Base-by-base conservation (phyloP, 2,888 invertebrate species). In the Caradrina clavipalpis region DNA sequence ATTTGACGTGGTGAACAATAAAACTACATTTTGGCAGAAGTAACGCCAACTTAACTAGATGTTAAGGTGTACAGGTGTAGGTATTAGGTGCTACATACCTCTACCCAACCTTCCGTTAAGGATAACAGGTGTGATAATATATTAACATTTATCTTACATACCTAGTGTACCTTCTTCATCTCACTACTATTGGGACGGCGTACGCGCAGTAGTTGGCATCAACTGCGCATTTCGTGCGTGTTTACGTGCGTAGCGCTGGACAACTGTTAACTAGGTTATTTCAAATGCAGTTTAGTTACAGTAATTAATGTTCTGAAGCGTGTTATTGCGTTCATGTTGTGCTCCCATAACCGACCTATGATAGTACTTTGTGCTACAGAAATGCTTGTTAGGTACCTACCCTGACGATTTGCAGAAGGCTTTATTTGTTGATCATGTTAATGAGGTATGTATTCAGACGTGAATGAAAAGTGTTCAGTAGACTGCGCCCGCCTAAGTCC, bases 131-230 rank as follows among this genome's bases (percentile, higher is more conserved):
- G 35, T 35, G 1, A 35, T 6, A 35, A 6, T 35, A 8, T 8
- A 35, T 35, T 8, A 8, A 6, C 8, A 6, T 8, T 35, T 35
- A 6, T 6, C 35, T 35, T 35, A 35, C 35, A 42, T 42, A 42
- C 4, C 7, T 39, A 39, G 10, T 65, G 15, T 10, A 1, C 11
- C 77, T 77, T 69, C 77, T 78, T 21, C 15, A 26, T 13, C 11
- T 45, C 10, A 13, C 3, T 21, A 5, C 2, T 8, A 5, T 47
- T 10, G 19, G 22, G 17, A 8, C 49, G 66, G 77, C 77, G 62
- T 69, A 60, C 57, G 69, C 77, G 62, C 77, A 78, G 19, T 17
- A 64, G 69, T 84, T 82, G 78, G 82, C 82, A 82, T 35, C 66
- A 54, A 47, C 51, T 64, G 54, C 65, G 73, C 64, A 81, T 78